Base-by-base conservation (phyloP, 37 sponge, comb jelly and placozoan genomes). In the Diacarnus erythraeanus region DNA sequence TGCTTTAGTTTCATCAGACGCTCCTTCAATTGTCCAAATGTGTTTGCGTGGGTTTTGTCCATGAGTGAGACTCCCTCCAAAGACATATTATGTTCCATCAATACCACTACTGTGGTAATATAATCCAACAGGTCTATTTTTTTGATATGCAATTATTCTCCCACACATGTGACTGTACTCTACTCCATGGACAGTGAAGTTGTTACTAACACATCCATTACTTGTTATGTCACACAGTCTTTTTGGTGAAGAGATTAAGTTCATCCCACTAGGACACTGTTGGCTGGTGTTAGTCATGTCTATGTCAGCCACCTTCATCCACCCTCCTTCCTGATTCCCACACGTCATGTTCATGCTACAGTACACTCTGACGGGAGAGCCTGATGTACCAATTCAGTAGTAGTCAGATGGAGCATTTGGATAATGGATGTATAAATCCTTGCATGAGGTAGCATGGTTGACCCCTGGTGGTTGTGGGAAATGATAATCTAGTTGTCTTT, bases 1-100 rank as follows among this genome's bases (percentile, higher is more conserved):
- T 69, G 39, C 51, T 15, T 47, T 12, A 47, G 51, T 47, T 41
- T 47, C 70, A 33, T 69, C 70, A 31, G 39, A 30, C 10, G 70
- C 70, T 69, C 38, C 70, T 69, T 37, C 70, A 69, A 69, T 35
- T 31, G 70, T 69, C 70, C 70, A 69, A 21, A 69, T 69, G 18
- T 69, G 70, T 20, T 69, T 31, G 22, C 70, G 37, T 23, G 64
- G 64, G 5, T 30, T 36, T 69, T 18, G 37, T 10, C 70, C 70
- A 37, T 36, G 39, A 37, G 70, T 69, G 8, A 69, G 70, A 33
- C 70, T 69, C 37, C 30, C 39, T 37, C 70, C 70, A 69, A 35
- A 31, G 38, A 69, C 70, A 37, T 69, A 69, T n/a, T n/a, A n/a
- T 8, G 39, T 6, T 31, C 34, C 38, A 33, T 69, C 70, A 37